phyloP scores from a whole-genome alignment of 2,797 vertebrate species.

The Craterocephalus amniculus region DNA sequence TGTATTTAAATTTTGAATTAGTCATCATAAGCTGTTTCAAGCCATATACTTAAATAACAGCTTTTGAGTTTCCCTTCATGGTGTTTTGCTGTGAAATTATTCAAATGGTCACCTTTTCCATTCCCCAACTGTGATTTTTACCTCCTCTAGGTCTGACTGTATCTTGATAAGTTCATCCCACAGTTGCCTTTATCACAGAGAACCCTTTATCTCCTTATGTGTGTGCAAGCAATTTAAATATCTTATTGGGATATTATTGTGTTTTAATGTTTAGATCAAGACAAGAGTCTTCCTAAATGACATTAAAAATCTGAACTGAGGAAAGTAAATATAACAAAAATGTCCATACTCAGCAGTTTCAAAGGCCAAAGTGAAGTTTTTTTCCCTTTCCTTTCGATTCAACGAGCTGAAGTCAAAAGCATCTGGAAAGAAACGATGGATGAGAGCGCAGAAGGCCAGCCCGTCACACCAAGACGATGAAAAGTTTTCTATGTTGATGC shows the following conservation, averaged over 20 bases:
- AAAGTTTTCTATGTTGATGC: conserved; percentile 96
- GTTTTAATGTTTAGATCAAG: background rate
- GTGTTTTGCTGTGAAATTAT: background rate
- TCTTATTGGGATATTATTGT: conserved; percentile 1
- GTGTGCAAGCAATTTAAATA: background rate
- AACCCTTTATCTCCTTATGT: background rate
- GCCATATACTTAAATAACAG: background rate
- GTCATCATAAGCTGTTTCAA: background rate
- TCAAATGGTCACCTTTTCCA: background rate
- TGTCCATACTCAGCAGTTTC: conserved; percentile 90
- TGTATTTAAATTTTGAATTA: too few relatives aligned
- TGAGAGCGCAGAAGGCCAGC: conserved; percentile 95
- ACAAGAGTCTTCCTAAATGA: too few relatives aligned
- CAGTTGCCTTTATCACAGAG: background rate
- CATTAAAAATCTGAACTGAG: background rate
- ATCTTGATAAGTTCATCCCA: background rate
- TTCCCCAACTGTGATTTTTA: background rate
- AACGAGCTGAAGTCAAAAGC: conserved; percentile 93
- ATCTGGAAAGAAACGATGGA: conserved; percentile 96
- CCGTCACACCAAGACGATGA: conserved; percentile 97
- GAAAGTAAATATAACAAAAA: background rate
- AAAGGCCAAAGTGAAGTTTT: conserved; percentile 96
- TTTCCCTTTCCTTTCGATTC: conserved; percentile 87
- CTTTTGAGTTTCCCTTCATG: background rate
- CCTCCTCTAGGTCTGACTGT: background rate